Evolutionary conservation across 1,140 invertebrate species (phyloP), one percentile per base, ranked within the genome.

Genomic region (Drosophila navojoa): DNA sequence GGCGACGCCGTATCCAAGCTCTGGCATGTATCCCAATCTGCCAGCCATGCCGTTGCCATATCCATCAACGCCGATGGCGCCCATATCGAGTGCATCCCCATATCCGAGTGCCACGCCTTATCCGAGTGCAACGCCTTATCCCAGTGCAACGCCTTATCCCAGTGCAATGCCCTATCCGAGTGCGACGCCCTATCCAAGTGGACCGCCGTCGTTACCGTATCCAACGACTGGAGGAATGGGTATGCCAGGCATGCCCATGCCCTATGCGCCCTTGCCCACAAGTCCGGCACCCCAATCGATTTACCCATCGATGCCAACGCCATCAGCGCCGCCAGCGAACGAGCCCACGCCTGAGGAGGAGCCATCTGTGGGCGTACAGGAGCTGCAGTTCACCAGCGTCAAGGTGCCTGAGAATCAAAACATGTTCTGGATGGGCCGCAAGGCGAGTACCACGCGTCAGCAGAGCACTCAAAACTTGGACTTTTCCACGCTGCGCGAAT

Each of bases 401-500:
- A 91, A 91, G 45, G 89, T 91, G 60, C 89, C 89, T 0, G 89
- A 91, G 53, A 91, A 91, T 44, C 84, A 91, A 35, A 90, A 90
- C 15, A 90, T 90, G 86, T 90, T 90, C 61, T 90, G 86, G 86
- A 80, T 90, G 80, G 85, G 85, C 2, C 84, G 84, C 27, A 89
- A 90, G 68, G 81, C 84, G 1, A 90, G 61, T 3, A 76, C 71
- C 7, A 57, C 45, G 0, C 71, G 84, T 0, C 85, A 89, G 42
- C 72, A 60, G 0, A 89, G 93, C 61, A 68, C 92, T 5, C 25
- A 90, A 81, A 15, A 92, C 94, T 6, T 95, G 82, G 96, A 97
- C 89, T 97, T 96, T 81, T 93, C 94, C 54, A 91, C 94, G 49
- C 85, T 97, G 1, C 93, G 96, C 1, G 94, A 96, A 53, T 92